Evolutionary conservation across 53 echinoderm and acorn worm species (phyloP), one percentile per base, ranked within the genome.

Genomic region (Mesocentrotus franciscanus): DNA sequence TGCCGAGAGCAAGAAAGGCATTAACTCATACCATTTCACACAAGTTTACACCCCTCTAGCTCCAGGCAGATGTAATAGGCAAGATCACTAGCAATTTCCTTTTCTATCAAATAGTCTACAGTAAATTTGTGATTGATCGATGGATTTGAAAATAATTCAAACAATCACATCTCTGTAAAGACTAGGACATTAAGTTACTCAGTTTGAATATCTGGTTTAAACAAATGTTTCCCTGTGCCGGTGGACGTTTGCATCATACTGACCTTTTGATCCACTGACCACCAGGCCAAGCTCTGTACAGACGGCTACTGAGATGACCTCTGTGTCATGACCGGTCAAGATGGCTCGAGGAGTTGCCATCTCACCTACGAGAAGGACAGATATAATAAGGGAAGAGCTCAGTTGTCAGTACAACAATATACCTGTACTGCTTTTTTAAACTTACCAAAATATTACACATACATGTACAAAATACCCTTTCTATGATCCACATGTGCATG

Each of bases 271-370:
- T 90, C 99, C 99, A 97, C 99, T 99, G 95, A 97, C 98, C 60
- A 99, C 99, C 74, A 99, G 93, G 24, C 99, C 99, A 3, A 99
- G 99, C 90, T 99, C 99, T 85, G 99, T 98, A 75, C 99, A 99
- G 55, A 99, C 99, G 8, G 98, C 98, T 18, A 97, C 97, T 85
- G 98, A 99, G 56, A 96, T 97, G 64, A 99, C 95, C 95, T 99
- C 99, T 1, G 99, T 99, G 95, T 99, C 99, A 98, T 99, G 99
- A 90, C 99, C 99, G 30, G 99, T 99, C 62, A 99, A 92, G 58
- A 99, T 99, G 90, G 99, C 98, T 59, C 99, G 95, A 66, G 99
- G 99, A 61, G 99, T 98, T 2, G 99, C 99, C 92, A 98, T 97
- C 96, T 99, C 99, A 97, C 99, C 99, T 99, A 85, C 9, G 92